Evolutionary conservation across 2,113 vertebrate species (phyloP).

Genomic region (Actenoides hombroni): DNA sequence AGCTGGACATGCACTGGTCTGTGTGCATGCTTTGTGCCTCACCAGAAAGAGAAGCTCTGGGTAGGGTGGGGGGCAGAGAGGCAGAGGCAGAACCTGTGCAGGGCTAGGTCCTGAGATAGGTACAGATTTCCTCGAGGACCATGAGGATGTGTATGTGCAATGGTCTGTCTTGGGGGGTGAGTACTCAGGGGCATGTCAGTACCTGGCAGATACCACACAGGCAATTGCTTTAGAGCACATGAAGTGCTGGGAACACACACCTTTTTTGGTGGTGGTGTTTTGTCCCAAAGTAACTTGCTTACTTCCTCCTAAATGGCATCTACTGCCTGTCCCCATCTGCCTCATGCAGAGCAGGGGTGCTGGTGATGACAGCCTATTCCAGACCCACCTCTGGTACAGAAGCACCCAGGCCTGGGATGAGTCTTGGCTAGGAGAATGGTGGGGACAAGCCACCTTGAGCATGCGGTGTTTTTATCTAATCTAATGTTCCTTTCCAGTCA

Average conservation of each 20-base stretch:
- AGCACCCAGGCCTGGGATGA: not conserved
- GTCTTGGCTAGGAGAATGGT: accelerated
- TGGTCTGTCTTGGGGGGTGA: accelerated
- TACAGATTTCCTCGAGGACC: accelerated
- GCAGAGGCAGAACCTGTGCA: not conserved
- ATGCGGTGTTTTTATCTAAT: not conserved
- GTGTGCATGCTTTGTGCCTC: accelerated
- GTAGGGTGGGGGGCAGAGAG: too few species aligned
- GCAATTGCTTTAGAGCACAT: not conserved
- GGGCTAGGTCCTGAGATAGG: accelerated
- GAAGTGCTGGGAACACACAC: accelerated
- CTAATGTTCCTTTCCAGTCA: not conserved
- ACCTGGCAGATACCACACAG: accelerated
- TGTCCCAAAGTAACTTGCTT: not conserved
- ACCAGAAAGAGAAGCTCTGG: not conserved
- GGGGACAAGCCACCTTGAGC: not conserved
- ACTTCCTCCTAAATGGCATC: not conserved
- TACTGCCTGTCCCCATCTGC: not conserved
- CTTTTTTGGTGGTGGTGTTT: too few species aligned
- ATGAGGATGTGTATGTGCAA: accelerated
- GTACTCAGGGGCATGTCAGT: accelerated
- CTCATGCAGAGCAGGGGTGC: not conserved
- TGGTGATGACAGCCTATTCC: not conserved
- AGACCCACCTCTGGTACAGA: not conserved
- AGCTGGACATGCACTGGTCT: not conserved